Conservation (phyloP, 2,113 vertebrate species). For the Terrapene triunguis region DNA sequence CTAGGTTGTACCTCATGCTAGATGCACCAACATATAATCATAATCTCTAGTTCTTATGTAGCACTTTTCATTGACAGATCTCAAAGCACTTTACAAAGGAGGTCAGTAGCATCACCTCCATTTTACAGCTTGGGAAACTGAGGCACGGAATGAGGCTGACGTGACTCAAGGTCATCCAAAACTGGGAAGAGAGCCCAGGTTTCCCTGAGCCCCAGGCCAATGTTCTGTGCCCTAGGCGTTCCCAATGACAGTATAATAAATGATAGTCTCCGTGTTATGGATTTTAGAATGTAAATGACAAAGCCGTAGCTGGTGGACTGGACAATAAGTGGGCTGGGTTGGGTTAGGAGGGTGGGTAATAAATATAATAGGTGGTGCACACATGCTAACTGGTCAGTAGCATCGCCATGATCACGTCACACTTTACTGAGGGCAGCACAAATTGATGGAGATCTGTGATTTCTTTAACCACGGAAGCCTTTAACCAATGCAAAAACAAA, state of each 20-base stretch:
- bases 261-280: background rate
- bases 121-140: background rate
- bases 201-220: background rate
- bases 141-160: background rate
- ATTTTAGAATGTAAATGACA: background rate
- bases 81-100: background rate
- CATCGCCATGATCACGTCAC: background rate
- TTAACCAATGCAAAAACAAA: background rate
- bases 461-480: background rate
- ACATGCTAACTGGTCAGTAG: constrained; percentile 31
- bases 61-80: background rate
- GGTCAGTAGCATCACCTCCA: background rate
- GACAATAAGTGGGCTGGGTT: constrained; percentile 12
- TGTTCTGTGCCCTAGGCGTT: background rate
- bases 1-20: background rate
- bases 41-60: background rate
- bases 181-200: background rate
- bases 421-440: background rate
- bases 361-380: constrained; percentile 25
- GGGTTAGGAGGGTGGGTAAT: background rate
- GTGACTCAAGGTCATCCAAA: background rate
- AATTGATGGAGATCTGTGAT: background rate
- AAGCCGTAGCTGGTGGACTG: background rate
- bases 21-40: background rate
- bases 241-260: background rate